phyloP scores from a whole-genome alignment of 2,113 vertebrate species.

The Raja brachyura region DNA sequence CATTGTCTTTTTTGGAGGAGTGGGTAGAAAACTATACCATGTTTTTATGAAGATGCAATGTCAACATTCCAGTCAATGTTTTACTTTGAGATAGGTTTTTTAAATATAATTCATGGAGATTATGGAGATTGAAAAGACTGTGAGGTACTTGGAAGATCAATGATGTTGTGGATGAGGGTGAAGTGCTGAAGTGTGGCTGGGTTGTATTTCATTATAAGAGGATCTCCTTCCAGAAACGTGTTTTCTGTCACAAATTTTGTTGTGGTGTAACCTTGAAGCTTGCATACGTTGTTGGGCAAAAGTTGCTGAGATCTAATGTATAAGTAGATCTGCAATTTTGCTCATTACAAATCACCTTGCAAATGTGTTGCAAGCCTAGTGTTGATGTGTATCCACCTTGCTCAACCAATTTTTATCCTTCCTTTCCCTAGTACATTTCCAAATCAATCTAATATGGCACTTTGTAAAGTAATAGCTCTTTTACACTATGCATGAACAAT shows the following conservation, averaged over 20 bases:
- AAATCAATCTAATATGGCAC: background rate
- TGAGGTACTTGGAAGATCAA: background rate
- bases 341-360: background rate
- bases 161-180: background rate
- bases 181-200: background rate
- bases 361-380: background rate
- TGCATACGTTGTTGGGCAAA: background rate
- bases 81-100: background rate
- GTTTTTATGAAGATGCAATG: background rate
- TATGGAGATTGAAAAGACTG: background rate
- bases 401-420: too few relatives aligned
- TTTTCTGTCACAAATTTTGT: background rate
- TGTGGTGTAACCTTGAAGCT: slow-evolving; percentile 11
- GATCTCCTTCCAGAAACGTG: background rate
- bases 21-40: background rate
- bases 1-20: too few relatives aligned
- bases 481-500: background rate
- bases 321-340: background rate
- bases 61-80: background rate
- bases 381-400: background rate
- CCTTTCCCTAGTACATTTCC: background rate
- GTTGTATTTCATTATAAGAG: background rate
- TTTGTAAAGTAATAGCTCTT: background rate
- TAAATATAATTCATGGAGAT: background rate
- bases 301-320: background rate